Base-by-base conservation (phyloP, 2,113 vertebrate species). In the Zapornia atra region DNA sequence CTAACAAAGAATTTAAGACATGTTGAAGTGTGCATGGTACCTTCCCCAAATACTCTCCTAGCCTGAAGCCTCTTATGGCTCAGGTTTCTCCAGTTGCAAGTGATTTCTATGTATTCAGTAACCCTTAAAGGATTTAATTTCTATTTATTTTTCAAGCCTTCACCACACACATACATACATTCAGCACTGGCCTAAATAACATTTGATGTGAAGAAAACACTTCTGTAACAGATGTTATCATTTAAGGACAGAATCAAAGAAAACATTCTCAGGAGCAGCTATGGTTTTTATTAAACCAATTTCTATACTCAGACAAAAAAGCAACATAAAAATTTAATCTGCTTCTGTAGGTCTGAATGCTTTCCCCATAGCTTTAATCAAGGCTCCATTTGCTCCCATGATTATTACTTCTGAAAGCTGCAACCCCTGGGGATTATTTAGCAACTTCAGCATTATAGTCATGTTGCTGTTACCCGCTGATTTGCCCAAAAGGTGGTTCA, bases 301-400 rank as follows among this genome's bases (percentile, higher is more conserved):
- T 51, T 70, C 68, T 73, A 3, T 22, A 86, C 66, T 46, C 73
- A 56, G 24, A 83, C 15, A 69, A 71, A 83, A 88, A 86, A 38
- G 20, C 20, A 76, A 53, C 29, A 82, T 21, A 68, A 92, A 85
- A 90, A 57, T 44, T 42, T 40, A 22, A 93, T 77, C 79, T 86
- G 40, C 46, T 88, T 65, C 79, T 72, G 69, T 63, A 94, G 22
- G 51, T 42, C 46, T 59, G 44, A 78, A 73, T 85, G 72, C 9
- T 54, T 57, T 59, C 89, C 63, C 56, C 42, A 82, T 26, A 70
- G 59, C 66, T 90, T 93, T 82, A 72, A n/a, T 81, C 48, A 54
- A 28, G 13, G 36, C 36, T 85, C 53, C 64, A 5, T 76, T 79
- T 82, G 66, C n/a, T 86, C 40, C 76, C 40, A 46, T 25, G 59